Evolutionary conservation across 2,888 invertebrate species (phyloP).

Genomic region (Agrilus cyanescens): DNA sequence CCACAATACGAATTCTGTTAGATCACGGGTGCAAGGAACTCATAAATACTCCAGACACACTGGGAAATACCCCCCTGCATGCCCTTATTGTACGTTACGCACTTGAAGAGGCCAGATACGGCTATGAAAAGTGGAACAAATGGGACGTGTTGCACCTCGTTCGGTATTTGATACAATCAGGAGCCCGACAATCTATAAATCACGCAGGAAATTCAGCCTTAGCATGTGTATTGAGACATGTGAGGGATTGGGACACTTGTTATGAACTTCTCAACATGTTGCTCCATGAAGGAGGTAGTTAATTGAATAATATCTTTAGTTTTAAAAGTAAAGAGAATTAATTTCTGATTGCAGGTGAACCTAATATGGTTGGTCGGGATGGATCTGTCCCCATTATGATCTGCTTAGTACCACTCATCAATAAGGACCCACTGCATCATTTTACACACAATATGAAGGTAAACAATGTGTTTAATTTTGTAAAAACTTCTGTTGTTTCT

Average conservation of each 20-base stretch:
- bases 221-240: slow-evolving; percentile 57
- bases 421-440: slow-evolving; percentile 60
- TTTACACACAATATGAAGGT: slow-evolving; percentile 65
- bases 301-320: neutral
- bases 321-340: neutral
- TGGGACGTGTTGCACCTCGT: slow-evolving; percentile 64
- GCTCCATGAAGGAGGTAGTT: slow-evolving; percentile 45
- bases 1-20: slow-evolving; percentile 53
- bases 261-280: slow-evolving; percentile 49
- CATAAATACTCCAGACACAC: slow-evolving; percentile 58
- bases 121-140: slow-evolving; percentile 60
- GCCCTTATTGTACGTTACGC: slow-evolving; percentile 52
- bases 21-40: slow-evolving; percentile 62
- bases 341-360: slow-evolving; percentile 36
- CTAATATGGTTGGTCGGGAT: slow-evolving; percentile 58
- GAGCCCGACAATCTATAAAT: slow-evolving; percentile 56
- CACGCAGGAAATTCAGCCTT: slow-evolving; percentile 57
- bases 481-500: neutral
- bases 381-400: slow-evolving; percentile 65
- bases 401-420: slow-evolving; percentile 59
- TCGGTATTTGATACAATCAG: slow-evolving; percentile 46
- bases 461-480: slow-evolving; percentile 9
- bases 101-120: slow-evolving; percentile 53
- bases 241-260: slow-evolving; percentile 56
- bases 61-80: slow-evolving; percentile 64